Base-by-base conservation (phyloP, 2,888 invertebrate species). In the Timandra comae region DNA sequence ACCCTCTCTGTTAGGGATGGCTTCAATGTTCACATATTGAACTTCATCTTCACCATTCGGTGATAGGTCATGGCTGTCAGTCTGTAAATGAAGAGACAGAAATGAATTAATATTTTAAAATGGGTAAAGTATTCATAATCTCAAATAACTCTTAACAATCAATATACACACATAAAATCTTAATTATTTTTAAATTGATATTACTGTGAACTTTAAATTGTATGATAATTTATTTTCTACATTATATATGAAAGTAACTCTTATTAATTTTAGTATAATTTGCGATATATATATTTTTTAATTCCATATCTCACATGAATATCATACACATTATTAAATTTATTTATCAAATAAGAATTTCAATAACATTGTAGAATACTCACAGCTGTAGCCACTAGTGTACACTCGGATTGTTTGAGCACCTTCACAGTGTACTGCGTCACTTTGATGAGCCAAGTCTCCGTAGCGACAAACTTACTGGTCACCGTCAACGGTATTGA, bases 391-490 rank as follows among this genome's bases (percentile, higher is more conserved):
- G 96, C 90, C 20, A 92, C 89, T 7, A 97, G 80, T 1, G 89
- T 84, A 10, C 94, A 91, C 68, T 96, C 95, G 49, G 82, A 87
- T 69, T 97, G 97, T 63, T 93, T 93, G 0, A 93, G 90, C 28
- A 95, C 73, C 53, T 91, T 79, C 1, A 97, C 72, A 42, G 79
- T 87, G 56, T 96, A 94, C 23, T 93, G 91, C 0, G 91, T 87
- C 0, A 94, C 90, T 76, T 95, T 95, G 29, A 97, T 88, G 12
- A 97, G 89, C 96, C 96, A 97, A 40, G 92, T 93, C 62, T 94
- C 92, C 0, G 96, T 97, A 0, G 91, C 92, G 27, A 94, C 85
- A 16, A 94, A 86, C 54, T 89, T 91, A 43, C 88, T 89, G 10
- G 93, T 87, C 0, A 91, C 88, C 54, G 90, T 93, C 12, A 91